A percentile compares a stretch with the other conserved stretches of the same genome.
phyloP scores from a whole-genome alignment of 1,140 invertebrate genomes.

The Belonocnema kinseyi region DNA sequence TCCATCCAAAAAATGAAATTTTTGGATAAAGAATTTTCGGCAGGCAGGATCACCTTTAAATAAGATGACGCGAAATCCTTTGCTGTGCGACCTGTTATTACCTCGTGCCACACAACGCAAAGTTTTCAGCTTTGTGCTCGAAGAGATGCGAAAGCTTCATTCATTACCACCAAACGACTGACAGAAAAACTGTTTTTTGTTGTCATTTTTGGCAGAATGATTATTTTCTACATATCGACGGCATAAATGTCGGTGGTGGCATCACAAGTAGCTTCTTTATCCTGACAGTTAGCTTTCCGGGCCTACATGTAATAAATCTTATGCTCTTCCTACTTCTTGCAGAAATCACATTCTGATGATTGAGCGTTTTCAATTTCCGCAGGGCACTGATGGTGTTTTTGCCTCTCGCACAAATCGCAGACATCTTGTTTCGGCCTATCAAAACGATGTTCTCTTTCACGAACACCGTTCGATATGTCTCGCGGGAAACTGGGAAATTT shows the following conservation, averaged over 20 bases:
- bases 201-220: too few relatives aligned
- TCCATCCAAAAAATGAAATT: too few relatives aligned
- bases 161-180: background rate
- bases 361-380: rapidly evolving
- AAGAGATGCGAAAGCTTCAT: background rate
- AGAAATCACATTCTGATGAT: background rate
- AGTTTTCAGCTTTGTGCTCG: background rate
- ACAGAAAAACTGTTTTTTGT: background rate
- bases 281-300: background rate
- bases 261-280: background rate
- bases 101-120: background rate
- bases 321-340: background rate
- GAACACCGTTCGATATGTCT: background rate
- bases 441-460: background rate
- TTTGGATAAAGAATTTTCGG: too few relatives aligned
- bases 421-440: background rate
- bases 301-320: background rate
- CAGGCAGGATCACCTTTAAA: too few relatives aligned
- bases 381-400: background rate
- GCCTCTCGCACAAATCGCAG: background rate
- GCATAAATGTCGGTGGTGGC: background rate
- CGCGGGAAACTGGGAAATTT: background rate
- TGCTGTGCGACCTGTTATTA: background rate
- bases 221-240: background rate
- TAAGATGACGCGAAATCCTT: constrained; percentile 2